These are phyloP conservation scores for Echeneis naucrates DNA, from an alignment of 2,797 vertebrate genomes.

Conservation along the genomic window DNA sequence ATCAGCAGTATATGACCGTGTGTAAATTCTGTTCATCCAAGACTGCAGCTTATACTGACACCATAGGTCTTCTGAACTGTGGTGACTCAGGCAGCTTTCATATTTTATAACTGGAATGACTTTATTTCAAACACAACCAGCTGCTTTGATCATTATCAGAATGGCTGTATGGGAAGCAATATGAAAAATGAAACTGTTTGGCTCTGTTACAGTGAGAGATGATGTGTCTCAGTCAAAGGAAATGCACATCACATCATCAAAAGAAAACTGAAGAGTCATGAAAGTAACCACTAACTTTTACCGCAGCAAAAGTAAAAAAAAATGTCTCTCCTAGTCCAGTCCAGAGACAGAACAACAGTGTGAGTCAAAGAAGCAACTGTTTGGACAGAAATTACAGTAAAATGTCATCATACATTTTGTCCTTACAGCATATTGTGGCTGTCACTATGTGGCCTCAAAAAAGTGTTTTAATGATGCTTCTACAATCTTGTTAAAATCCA, in stretches of 20 bases:
- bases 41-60: constrained; percentile 6
- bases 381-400: too few species aligned
- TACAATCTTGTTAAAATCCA: too few species aligned
- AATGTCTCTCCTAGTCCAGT: too few species aligned
- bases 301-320: not conserved
- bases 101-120: not conserved
- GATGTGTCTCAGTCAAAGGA: not conserved
- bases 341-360: too few species aligned
- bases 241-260: not conserved
- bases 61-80: not conserved
- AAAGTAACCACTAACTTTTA: not conserved
- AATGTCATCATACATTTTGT: too few species aligned
- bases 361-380: too few species aligned
- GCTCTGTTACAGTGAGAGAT: not conserved
- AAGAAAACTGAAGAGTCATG: too few species aligned
- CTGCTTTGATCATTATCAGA: constrained; percentile 16
- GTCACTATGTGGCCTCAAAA: too few species aligned
- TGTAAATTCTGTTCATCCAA: constrained; percentile 21
- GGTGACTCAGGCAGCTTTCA: not conserved
- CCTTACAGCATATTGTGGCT: too few species aligned
- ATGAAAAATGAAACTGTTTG: not conserved
- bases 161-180: not conserved
- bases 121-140: constrained; percentile 23
- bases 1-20: constrained; percentile 25
- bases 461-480: too few species aligned